Conservation (phyloP, 2,113 vertebrate genomes). For the Chaetodon trifascialis region DNA sequence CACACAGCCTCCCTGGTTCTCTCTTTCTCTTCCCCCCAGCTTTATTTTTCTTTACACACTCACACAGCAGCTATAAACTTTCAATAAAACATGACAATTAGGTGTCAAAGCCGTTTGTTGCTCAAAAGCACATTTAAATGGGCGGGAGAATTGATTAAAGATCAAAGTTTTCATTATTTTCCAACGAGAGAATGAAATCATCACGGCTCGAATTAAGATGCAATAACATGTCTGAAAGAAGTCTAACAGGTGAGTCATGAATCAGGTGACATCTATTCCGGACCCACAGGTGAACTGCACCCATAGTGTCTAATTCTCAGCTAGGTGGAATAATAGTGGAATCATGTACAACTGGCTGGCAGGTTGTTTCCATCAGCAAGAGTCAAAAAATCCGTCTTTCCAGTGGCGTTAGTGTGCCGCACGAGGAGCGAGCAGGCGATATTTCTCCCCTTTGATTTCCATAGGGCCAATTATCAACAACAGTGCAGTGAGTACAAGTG, state of each 20-base stretch:
- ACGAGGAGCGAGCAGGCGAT: conserved; percentile 11
- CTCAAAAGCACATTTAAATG: conserved; percentile 19
- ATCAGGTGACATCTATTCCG: conserved; percentile 27
- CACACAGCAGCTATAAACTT: conserved; percentile 77
- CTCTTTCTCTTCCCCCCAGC: conserved; percentile 66
- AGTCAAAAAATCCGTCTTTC: conserved; percentile 29
- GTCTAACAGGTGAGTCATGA: conserved; percentile 48
- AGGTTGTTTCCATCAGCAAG: conserved; percentile 36
- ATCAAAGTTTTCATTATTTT: conserved; percentile 3
- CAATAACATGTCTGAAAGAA: neutral
- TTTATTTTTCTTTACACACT: conserved; percentile 79
- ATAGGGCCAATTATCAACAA: conserved; percentile 75
- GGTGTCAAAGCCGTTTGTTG: conserved; percentile 44
- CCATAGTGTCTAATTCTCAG: neutral
- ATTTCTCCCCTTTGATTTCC: conserved; percentile 65
- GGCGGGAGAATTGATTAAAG: neutral
- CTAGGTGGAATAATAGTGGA: neutral
- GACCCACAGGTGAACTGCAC: neutral
- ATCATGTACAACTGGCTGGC: neutral
- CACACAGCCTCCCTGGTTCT: conserved; percentile 78
- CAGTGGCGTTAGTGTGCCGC: conserved; percentile 3
- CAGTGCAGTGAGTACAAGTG: conserved; percentile 45
- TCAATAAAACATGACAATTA: conserved; percentile 69
- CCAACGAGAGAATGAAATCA: neutral
- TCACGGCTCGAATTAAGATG: neutral